phyloP scores from a whole-genome alignment of 1,140 invertebrate species.

The Philopotamus ludificatus region DNA sequence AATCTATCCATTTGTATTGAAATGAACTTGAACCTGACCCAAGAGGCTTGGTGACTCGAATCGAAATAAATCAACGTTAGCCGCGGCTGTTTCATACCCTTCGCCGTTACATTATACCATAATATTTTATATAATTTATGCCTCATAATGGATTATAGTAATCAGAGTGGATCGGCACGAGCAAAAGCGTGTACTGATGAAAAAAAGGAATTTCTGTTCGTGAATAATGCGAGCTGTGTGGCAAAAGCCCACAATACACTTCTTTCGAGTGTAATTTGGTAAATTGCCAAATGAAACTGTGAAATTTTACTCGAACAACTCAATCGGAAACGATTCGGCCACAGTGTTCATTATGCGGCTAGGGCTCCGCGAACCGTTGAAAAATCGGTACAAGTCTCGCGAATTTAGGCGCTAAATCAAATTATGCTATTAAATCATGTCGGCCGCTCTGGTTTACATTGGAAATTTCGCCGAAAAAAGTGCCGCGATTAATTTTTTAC shows the following conservation, averaged over 20 bases:
- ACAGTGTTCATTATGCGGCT: not conserved
- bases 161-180: no score
- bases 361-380: not conserved
- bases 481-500: no score
- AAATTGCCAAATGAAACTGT: not conserved
- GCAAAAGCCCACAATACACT: not conserved
- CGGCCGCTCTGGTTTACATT: no score
- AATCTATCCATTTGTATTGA: not conserved
- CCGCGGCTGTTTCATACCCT: not conserved
- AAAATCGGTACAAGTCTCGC: constrained; percentile 6
- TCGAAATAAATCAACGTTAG: not conserved
- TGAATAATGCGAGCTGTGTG: not conserved
- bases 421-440: not conserved
- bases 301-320: not conserved
- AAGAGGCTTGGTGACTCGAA: not conserved
- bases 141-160: not conserved
- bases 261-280: not conserved
- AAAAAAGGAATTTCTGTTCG: not conserved
- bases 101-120: not conserved
- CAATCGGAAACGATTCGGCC: not conserved
- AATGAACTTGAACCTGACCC: not conserved
- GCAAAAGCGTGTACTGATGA: no score
- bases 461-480: no score
- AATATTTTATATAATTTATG: not conserved
- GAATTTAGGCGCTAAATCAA: constrained; percentile 8